Base-by-base conservation (phyloP, 2,113 vertebrate genomes). In the Pardalotus punctatus region DNA sequence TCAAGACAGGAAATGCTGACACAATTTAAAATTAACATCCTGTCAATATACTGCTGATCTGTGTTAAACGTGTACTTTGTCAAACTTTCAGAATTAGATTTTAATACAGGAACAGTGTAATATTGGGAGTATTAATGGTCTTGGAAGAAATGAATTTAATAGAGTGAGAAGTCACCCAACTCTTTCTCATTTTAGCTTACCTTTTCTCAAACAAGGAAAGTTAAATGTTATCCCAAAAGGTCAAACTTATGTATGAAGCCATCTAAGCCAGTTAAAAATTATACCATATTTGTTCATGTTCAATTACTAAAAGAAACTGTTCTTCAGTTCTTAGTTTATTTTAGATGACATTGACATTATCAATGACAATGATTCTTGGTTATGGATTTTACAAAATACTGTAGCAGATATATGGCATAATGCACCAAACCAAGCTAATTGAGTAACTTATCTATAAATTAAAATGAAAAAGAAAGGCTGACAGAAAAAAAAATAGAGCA, bases 1-100 rank as follows among this genome's bases (percentile, higher is more conserved):
- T 96, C 86, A 61, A 90, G 88, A 90, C 96, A 96, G 97, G 97
- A 97, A 97, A 97, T 93, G 96, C 95, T 97, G 97, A 97, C 97
- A 96, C 96, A 91, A 86, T 96, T 97, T 91, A 96, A 97, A 97
- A 96, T 96, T 92, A 94, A 93, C 89, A 96, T 53, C 85, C 84
- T 96, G 90, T 93, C 90, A 91, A 91, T 89, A 94, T 45, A 88
- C 71, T 76, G 60, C 77, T 93, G 96, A 86, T 81, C 88, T 90
- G 62, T 91, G 93, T 96, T 93, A 93, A 97, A 93, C 3, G n/a
- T 74, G 69, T 56, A 69, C 71, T 94, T 92, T 73, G 25, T 97
- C 92, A 96, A 96, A 96, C 69, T 88, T 95, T 88, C 61, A 57
- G 87, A 88, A 94, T 89, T 88, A 92, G 84, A 61, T 74, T 84